phyloP scores from a whole-genome alignment of 2,888 invertebrate species.

The Dicyrtomina minuta region DNA sequence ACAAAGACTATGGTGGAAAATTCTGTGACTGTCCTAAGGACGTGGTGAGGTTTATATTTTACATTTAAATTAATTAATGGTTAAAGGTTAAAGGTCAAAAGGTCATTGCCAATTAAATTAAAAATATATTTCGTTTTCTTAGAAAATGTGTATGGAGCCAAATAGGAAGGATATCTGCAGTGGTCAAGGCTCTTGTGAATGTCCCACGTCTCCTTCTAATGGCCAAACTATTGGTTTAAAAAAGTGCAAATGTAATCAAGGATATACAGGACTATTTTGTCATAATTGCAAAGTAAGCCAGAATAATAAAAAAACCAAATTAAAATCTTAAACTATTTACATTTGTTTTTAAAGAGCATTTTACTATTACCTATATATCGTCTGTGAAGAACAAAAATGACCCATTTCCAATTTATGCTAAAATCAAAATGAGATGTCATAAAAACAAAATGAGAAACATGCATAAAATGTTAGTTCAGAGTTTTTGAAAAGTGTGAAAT shows the following conservation, averaged over 20 bases:
- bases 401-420: too few relatives aligned
- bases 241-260: not conserved
- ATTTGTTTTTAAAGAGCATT: too few relatives aligned
- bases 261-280: not conserved
- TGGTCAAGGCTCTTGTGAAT: not conserved
- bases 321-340: too few relatives aligned
- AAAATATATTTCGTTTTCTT: not conserved
- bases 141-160: constrained; percentile 1
- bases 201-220: too few relatives aligned
- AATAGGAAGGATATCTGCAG: not conserved
- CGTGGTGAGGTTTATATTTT: not conserved
- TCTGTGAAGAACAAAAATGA: too few relatives aligned
- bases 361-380: too few relatives aligned
- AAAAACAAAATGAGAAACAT: too few relatives aligned
- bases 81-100: not conserved
- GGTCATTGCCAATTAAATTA: not conserved
- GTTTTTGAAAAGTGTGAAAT: too few relatives aligned
- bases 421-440: too few relatives aligned
- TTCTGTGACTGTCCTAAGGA: not conserved
- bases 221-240: too few relatives aligned
- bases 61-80: not conserved
- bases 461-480: too few relatives aligned
- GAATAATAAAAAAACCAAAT: not conserved
- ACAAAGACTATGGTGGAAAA: not conserved
- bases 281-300: constrained; percentile 3